Evolutionary conservation across 2,113 vertebrate species (phyloP), one percentile per base, ranked within the genome.

Genomic region (Shinisaurus crocodilurus): DNA sequence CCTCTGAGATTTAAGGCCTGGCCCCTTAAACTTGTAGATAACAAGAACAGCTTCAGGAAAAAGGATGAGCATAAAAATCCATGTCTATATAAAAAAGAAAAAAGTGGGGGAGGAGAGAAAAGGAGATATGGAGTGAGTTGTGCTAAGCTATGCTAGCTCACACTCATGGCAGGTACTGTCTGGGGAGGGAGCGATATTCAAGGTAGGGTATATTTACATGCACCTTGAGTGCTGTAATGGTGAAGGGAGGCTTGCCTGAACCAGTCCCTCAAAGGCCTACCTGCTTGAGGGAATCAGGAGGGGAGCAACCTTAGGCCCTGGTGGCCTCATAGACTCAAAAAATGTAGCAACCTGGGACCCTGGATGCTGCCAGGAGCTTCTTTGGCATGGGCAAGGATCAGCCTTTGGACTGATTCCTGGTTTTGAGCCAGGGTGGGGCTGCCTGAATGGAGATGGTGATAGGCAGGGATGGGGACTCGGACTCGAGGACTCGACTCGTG

Each of bases 11-110:
- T 85, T 27, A 67, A 85, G 82, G 65, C 82, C 40, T 85, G 63
- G 69, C 82, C 63, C 69, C 82, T 85, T 85, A 85, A 85, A 85
- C 63, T 85, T 85, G 43, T 20, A 70, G 65, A 70, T 34, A 70
- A 45, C 60, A 63, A 85, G 83, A 85, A 12, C 65, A 34, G 65
- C 29, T 34, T 48, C 43, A 40, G 37, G 57, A 65, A 63, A 27
- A 65, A 83, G 2, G 37, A 83, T 40, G 57, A 60, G 54, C 37
- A 84, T 15, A 32, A 16, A 63, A 67, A 84, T 43, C 60, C 37
- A 43, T 29, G 12, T 34, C 77, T 50, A 2, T 84, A 65, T 5
- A 34, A 69, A 45, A 4, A 32, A 34, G 23, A 40, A 18, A 20
- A 25, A 37, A 1, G 23, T n/a, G n/a, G n/a, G 5, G n/a, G 40